These are phyloP conservation scores for Masticophis lateralis DNA, from an alignment of 2,797 vertebrate genomes.

Conservation along the genomic window DNA sequence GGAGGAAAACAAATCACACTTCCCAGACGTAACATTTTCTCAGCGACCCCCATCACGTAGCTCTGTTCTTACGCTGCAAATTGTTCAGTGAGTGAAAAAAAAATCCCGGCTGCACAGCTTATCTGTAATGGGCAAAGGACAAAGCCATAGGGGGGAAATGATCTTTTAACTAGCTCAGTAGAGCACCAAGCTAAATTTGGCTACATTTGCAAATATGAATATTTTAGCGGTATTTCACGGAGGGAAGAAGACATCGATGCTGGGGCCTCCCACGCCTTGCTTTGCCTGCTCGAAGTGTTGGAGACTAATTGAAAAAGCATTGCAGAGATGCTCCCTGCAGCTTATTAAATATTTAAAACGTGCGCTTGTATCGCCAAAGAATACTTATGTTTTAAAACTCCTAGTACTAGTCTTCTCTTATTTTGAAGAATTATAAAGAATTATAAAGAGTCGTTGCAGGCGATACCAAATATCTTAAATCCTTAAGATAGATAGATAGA, in stretches of 20 bases:
- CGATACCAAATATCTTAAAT: too few relatives aligned
- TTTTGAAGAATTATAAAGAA: too few relatives aligned
- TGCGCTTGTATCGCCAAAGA: slow-evolving; percentile 43
- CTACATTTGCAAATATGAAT: slow-evolving; percentile 61
- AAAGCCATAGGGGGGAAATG: not conserved
- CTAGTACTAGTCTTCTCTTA: not conserved
- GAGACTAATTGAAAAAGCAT: slow-evolving; percentile 45
- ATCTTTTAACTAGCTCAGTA: slow-evolving; percentile 28
- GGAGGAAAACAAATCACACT: not conserved
- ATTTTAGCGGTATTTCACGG: slow-evolving; percentile 60
- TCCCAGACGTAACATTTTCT: not conserved
- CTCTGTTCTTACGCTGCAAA: not conserved
- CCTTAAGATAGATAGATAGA: too few relatives aligned
- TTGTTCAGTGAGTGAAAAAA: not conserved
- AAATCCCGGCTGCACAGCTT: slow-evolving; percentile 26
- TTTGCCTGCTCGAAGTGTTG: slow-evolving; percentile 10
- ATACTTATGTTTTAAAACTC: slow-evolving; percentile 39
- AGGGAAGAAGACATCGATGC: slow-evolving; percentile 47
- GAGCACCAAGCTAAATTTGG: slow-evolving; percentile 42
- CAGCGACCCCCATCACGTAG: too few relatives aligned
- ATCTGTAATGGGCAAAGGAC: not conserved
- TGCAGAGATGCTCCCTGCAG: slow-evolving; percentile 36
- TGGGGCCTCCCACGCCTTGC: slow-evolving; percentile 39
- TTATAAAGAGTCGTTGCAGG: too few relatives aligned
- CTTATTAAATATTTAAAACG: slow-evolving; percentile 64